These are phyloP conservation scores for Burhinus oedicnemus DNA, from an alignment of 2,113 vertebrate species.

Conservation along the genomic window DNA sequence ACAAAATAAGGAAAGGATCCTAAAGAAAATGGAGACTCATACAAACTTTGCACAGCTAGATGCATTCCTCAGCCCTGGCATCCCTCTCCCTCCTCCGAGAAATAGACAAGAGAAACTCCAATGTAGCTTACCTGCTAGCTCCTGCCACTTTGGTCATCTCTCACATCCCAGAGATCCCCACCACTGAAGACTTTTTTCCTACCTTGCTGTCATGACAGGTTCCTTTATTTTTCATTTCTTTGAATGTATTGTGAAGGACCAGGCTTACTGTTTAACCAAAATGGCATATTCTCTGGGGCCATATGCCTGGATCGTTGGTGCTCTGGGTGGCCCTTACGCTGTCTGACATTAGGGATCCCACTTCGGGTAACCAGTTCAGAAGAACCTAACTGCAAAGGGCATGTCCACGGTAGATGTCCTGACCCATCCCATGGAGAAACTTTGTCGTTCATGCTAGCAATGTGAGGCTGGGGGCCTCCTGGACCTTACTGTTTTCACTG, in stretches of 20 bases:
- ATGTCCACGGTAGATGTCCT: background rate
- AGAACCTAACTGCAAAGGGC: background rate
- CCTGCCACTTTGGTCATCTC: background rate
- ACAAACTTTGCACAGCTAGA: background rate
- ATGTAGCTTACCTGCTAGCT: background rate
- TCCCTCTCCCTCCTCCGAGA: background rate
- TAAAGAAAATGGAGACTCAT: background rate
- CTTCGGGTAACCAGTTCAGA: background rate
- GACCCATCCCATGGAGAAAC: background rate
- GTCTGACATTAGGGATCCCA: background rate
- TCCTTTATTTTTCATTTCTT: background rate
- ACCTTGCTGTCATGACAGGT: background rate
- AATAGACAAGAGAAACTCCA: background rate
- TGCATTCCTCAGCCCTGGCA: background rate
- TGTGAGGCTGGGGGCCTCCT: background rate
- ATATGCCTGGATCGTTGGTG: background rate
- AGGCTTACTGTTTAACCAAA: background rate
- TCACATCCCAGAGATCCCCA: background rate
- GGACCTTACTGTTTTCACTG: background rate
- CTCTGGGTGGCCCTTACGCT: background rate
- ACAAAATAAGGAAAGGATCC: background rate
- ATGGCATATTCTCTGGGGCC: background rate
- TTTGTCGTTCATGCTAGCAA: background rate
- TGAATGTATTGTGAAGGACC: background rate
- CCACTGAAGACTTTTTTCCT: background rate